Conservation (phyloP, 2,888 invertebrate species). For the Aspidiotus rigidus region DNA sequence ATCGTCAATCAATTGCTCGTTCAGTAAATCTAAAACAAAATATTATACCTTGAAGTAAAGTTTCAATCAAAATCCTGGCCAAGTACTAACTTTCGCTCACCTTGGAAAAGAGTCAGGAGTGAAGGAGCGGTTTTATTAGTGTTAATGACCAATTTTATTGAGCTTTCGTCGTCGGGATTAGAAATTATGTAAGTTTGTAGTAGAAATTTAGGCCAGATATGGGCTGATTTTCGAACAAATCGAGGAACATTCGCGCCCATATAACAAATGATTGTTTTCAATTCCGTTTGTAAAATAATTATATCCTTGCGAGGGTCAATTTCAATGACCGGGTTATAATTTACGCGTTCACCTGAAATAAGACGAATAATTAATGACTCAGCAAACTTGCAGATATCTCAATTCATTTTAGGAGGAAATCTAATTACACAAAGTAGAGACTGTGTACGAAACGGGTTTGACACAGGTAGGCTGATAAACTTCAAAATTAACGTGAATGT, state of each 20-base stretch:
- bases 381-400: too few species aligned
- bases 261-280: constrained; percentile 8
- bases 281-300: neutral
- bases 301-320: constrained; percentile 7
- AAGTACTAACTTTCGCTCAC: constrained; percentile 3
- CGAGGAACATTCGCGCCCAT: constrained; percentile 3
- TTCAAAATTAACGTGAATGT: constrained; percentile 24
- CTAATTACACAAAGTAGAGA: constrained; percentile 19
- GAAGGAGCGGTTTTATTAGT: constrained; percentile 22
- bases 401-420: too few species aligned
- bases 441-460: constrained; percentile 10
- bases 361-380: too few species aligned
- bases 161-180: constrained; percentile 11
- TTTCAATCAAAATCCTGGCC: neutral
- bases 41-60: neutral
- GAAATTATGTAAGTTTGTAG: neutral
- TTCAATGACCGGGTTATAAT: neutral
- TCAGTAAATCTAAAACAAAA: constrained; percentile 35
- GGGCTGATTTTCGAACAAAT: constrained; percentile 7
- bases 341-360: neutral
- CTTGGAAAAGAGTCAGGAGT: constrained; percentile 18
- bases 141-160: constrained; percentile 2
- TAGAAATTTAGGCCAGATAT: constrained; percentile 9
- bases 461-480: constrained; percentile 5
- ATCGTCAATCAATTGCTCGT: constrained; percentile 36